A percentile compares a stretch with the other conserved stretches of the same genome.
These are phyloP conservation scores for Cosmia pyralina DNA, from an alignment of 2,888 invertebrate species.

Conservation along the genomic window DNA sequence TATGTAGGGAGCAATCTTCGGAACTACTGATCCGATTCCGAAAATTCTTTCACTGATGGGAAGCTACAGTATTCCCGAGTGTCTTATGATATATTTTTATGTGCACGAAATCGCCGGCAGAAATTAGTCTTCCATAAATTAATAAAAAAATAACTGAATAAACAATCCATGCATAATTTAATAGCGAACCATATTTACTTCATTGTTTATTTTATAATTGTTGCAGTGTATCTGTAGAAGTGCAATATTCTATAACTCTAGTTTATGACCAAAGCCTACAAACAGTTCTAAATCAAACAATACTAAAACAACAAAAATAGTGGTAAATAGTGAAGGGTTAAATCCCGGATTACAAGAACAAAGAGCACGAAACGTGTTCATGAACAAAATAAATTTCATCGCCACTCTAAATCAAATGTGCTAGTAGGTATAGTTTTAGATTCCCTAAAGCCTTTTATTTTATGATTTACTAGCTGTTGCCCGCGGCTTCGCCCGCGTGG, in stretches of 20 bases:
- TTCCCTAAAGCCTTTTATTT: slow-evolving; percentile 17
- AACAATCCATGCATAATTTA: background rate
- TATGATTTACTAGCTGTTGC: too few relatives aligned
- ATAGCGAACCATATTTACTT: background rate
- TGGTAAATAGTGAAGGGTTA: background rate
- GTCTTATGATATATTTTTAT: too few relatives aligned
- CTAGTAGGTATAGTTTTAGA: slow-evolving; percentile 18
- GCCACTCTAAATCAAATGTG: slow-evolving; percentile 8
- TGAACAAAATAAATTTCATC: slow-evolving; percentile 4
- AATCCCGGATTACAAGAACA: slow-evolving; percentile 5
- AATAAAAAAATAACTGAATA: too few relatives aligned
- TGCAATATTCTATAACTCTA: background rate
- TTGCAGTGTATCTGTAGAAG: background rate
- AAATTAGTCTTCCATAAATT: background rate
- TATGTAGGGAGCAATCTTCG: too few relatives aligned
- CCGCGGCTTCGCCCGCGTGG: too few relatives aligned
- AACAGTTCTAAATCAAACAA: slow-evolving; percentile 1
- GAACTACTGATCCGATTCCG: too few relatives aligned
- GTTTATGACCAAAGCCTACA: background rate
- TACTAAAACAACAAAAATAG: background rate
- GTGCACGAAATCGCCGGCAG: too few relatives aligned
- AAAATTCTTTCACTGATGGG: too few relatives aligned
- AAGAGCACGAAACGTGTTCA: background rate
- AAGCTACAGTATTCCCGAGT: too few relatives aligned
- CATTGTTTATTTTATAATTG: background rate